These are phyloP conservation scores for Pseudachorutes palmiensis DNA, from an alignment of 1,140 invertebrate genomes.

Conservation along the genomic window DNA sequence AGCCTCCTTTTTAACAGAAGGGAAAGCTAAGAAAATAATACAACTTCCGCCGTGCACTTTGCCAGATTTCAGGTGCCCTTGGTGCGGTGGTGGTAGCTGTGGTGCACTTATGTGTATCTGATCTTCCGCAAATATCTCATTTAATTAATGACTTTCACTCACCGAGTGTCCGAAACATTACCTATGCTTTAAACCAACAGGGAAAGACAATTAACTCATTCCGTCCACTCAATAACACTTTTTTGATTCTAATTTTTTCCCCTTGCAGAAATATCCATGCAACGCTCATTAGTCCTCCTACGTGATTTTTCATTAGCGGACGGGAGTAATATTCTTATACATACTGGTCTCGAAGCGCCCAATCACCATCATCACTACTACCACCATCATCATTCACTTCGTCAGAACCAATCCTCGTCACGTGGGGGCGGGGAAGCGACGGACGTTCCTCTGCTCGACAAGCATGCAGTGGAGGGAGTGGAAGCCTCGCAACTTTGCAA, in stretches of 20 bases:
- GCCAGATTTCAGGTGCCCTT: no score
- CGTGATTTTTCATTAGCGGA: constrained; percentile 38
- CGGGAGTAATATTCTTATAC: constrained; percentile 35
- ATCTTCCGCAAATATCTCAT: no score
- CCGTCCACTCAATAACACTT: no score
- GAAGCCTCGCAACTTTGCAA: constrained; percentile 38
- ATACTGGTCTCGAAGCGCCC: constrained; percentile 37
- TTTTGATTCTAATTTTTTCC: constrained; percentile 12
- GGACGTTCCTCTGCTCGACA: constrained; percentile 28
- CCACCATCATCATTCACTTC: constrained; percentile 18
- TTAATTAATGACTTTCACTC: not conserved
- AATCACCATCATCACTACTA: constrained; percentile 27
- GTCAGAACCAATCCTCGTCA: constrained; percentile 26
- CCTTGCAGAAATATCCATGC: constrained; percentile 36
- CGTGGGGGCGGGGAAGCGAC: constrained; percentile 14
- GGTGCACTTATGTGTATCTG: no score
- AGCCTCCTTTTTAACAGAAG: not conserved
- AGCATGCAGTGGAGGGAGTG: constrained; percentile 34
- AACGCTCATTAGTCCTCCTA: constrained; percentile 31
- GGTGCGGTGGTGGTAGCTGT: no score
- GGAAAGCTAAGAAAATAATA: not conserved
- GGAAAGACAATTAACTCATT: no score
- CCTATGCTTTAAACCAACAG: no score
- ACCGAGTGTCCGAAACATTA: no score
- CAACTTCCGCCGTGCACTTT: no score